A percentile compares a stretch with the other conserved stretches of the same genome.
Conservation (phyloP, 2,113 vertebrate species). For the Cyprinodon tularosa region DNA sequence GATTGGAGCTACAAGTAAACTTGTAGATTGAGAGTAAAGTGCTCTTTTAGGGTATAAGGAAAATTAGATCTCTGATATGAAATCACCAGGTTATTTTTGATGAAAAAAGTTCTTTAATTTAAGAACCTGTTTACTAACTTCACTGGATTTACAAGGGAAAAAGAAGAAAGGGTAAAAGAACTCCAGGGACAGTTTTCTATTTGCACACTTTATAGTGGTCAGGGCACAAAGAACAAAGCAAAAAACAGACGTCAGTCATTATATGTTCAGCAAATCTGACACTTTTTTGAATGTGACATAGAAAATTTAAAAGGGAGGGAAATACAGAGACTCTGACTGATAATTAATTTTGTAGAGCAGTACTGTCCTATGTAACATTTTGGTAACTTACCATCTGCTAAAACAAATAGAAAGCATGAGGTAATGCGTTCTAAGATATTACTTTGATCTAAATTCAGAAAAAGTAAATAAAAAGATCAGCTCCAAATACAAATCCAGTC, state of each 20-base stretch:
- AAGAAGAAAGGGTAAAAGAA: not conserved
- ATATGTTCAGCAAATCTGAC: not conserved
- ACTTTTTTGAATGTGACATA: not conserved
- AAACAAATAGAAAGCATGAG: slow-evolving; percentile 50
- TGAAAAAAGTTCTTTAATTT: too few relatives aligned
- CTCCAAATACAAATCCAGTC: slow-evolving; percentile 57
- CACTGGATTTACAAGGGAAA: not conserved
- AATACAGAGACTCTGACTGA: not conserved
- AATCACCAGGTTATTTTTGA: too few relatives aligned
- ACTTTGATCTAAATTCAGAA: slow-evolving; percentile 43
- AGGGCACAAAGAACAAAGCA: not conserved
- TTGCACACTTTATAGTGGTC: not conserved
- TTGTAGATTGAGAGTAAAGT: too few relatives aligned
- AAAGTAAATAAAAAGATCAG: slow-evolving; percentile 35
- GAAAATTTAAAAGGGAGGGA: too few relatives aligned
- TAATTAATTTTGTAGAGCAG: not conserved
- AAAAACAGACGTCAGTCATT: not conserved
- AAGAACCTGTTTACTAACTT: not conserved
- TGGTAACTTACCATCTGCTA: slow-evolving; percentile 9
- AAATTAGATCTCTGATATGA: too few relatives aligned
- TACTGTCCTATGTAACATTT: not conserved
- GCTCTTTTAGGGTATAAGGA: too few relatives aligned
- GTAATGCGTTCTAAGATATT: slow-evolving; percentile 40
- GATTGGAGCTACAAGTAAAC: too few relatives aligned
- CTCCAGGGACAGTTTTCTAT: not conserved